Base-by-base conservation (phyloP, 2,888 invertebrate species). In the Standfussiana lucernea region DNA sequence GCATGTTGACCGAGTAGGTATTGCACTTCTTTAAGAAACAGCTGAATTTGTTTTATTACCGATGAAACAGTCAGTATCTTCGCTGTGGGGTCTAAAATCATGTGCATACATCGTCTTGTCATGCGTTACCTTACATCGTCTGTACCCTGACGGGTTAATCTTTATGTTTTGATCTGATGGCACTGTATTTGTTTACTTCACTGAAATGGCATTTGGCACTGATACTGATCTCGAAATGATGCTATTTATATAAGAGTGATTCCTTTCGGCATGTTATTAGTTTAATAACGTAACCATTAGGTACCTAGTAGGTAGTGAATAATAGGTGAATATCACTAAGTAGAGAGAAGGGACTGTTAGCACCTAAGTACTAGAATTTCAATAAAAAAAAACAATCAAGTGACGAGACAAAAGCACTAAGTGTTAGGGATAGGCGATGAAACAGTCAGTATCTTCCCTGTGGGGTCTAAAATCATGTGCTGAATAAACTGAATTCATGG, bases 161-260 rank as follows among this genome's bases (percentile, higher is more conserved):
- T 13, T 6, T 5, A 35, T 11, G 24, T 35, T 61, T 45, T 40
- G n/a, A 47, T 77, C 71, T 59, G 21, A 77, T 50, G 59, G 2
- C 47, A 61, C 71, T 59, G 45, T n/a, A n/a, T n/a, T 45, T 47
- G 45, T 32, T 80, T 47, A 10, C 24, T 71, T 40, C 21, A n/a
- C 47, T 40, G 2, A 80, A 72, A 35, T 72, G 40, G 2, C 4
- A 40, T 61, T n/a, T 80, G 47, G 24, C 10, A 61, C 21, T 71
- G 72, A 47, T 32, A 45, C 5, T 40, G 53, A 77, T 74, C 70
- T 40, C 32, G 47, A 47, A 62, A 77, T 47, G 21, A 62, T 42
- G 61, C 32, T 35, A 67, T 61, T 24, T 75, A 7, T 0, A n/a
- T n/a, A 56, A 35, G 18, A 4, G 10, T 18, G 18, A 32, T 35